These are phyloP conservation scores for Heliothis peltigera DNA, from an alignment of 2,888 invertebrate species.

Conservation along the genomic window DNA sequence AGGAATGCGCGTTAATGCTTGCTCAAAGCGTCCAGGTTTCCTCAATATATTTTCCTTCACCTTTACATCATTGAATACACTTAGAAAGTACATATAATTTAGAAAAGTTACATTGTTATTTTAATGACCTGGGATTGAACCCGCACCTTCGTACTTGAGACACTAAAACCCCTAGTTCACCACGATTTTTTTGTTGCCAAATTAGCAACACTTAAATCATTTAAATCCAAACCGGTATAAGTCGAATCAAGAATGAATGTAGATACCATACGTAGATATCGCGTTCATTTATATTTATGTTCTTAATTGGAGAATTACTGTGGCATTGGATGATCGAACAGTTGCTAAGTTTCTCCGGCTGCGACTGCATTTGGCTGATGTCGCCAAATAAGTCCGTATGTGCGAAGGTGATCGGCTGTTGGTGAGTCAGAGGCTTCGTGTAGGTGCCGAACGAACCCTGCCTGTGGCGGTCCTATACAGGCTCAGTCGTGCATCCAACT, in stretches of 20 bases:
- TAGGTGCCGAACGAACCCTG: conserved; percentile 79
- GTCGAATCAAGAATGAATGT: conserved; percentile 28
- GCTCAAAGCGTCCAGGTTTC: too few species aligned
- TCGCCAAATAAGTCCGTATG: conserved; percentile 88
- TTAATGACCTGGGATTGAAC: too few species aligned
- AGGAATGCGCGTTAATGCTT: too few species aligned
- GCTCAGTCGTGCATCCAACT: conserved; percentile 78
- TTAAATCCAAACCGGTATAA: conserved; percentile 17
- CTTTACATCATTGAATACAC: too few species aligned
- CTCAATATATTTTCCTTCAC: too few species aligned
- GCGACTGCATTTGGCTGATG: conserved; percentile 79
- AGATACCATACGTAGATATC: conserved; percentile 29
- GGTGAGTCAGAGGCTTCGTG: conserved; percentile 80
- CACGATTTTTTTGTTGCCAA: neutral
- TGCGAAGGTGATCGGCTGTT: conserved; percentile 84
- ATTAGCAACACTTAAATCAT: conserved; percentile 6
- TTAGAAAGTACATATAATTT: too few species aligned
- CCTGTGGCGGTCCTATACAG: conserved; percentile 64
- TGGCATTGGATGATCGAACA: conserved; percentile 77
- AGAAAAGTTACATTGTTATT: too few species aligned
- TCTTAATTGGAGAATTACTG: conserved; percentile 55
- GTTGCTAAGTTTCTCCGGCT: conserved; percentile 69
- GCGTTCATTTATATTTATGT: conserved; percentile 28
- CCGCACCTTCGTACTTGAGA: too few species aligned
- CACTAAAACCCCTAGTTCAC: too few species aligned